Conservation (phyloP, 2,888 invertebrate species). For the Leucania comma region DNA sequence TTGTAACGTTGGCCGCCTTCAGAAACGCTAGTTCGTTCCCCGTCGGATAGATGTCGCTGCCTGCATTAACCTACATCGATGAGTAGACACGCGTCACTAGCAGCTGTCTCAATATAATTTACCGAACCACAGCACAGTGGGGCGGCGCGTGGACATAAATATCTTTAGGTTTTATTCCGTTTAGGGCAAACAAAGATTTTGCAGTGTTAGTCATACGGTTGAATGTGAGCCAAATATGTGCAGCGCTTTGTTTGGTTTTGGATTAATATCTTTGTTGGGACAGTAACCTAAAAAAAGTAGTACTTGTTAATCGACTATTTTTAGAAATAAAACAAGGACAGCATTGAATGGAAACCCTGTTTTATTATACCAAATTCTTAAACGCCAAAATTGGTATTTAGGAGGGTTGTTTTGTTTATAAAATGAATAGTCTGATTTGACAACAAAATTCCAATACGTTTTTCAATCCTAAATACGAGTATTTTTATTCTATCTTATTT, state of each 20-base stretch:
- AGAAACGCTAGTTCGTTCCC: slow-evolving; percentile 74
- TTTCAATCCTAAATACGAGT: slow-evolving; percentile 24
- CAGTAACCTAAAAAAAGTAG: not conserved
- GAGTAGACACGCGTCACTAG: slow-evolving; percentile 73
- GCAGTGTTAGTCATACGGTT: slow-evolving; percentile 35
- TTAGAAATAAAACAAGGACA: not conserved
- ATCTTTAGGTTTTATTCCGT: slow-evolving; percentile 39
- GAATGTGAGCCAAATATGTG: slow-evolving; percentile 27
- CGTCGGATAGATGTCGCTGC: slow-evolving; percentile 83
- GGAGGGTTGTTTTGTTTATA: not conserved
- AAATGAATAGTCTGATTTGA: not conserved
- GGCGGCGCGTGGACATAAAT: slow-evolving; percentile 54
- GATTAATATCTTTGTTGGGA: not conserved
- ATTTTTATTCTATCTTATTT: slow-evolving; percentile 45
- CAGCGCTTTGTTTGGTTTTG: slow-evolving; percentile 18
- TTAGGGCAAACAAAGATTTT: slow-evolving; percentile 49
- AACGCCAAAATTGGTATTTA: too few relatives aligned
- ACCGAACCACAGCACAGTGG: slow-evolving; percentile 69
- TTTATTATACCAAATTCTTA: not conserved
- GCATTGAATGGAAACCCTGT: not conserved
- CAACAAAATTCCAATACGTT: slow-evolving; percentile 20
- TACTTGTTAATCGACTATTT: not conserved
- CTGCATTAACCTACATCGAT: slow-evolving; percentile 81
- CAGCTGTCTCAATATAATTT: slow-evolving; percentile 84
- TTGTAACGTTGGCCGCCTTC: slow-evolving; percentile 45